These are phyloP conservation scores for Amniataba percoides DNA, from an alignment of 2,797 vertebrate species.

Conservation along the genomic window DNA sequence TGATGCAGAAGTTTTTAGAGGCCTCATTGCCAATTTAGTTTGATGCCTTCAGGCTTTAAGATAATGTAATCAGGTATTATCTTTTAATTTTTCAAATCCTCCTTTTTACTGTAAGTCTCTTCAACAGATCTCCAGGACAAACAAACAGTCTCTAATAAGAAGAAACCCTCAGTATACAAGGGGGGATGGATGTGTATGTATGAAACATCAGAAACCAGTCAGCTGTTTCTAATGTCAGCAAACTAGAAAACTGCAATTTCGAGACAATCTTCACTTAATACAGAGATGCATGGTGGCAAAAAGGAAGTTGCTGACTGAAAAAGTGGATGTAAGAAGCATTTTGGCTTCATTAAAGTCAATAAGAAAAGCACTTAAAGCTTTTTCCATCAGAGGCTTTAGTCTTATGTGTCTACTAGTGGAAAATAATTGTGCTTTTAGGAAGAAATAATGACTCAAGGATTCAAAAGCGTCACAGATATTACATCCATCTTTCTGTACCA, in stretches of 20 bases:
- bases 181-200: too few relatives aligned
- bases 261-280: neutral
- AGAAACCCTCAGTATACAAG: too few relatives aligned
- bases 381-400: neutral
- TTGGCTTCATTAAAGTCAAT: neutral
- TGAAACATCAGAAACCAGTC: neutral
- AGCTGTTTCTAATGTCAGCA: neutral
- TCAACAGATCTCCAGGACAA: constrained; percentile 2
- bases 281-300: neutral
- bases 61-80: neutral
- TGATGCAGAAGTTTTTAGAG: neutral
- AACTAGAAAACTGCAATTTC: neutral
- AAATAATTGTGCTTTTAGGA: neutral
- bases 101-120: neutral
- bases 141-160: neutral
- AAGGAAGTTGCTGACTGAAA: neutral
- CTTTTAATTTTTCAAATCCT: neutral
- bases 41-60: neutral
- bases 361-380: neutral
- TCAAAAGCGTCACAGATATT: too few relatives aligned
- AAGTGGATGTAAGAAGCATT: neutral
- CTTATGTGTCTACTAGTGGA: neutral
- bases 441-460: neutral
- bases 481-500: too few relatives aligned
- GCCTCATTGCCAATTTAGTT: neutral